Conservation (phyloP, 2,797 vertebrate species). For the Xenops minutus region DNA sequence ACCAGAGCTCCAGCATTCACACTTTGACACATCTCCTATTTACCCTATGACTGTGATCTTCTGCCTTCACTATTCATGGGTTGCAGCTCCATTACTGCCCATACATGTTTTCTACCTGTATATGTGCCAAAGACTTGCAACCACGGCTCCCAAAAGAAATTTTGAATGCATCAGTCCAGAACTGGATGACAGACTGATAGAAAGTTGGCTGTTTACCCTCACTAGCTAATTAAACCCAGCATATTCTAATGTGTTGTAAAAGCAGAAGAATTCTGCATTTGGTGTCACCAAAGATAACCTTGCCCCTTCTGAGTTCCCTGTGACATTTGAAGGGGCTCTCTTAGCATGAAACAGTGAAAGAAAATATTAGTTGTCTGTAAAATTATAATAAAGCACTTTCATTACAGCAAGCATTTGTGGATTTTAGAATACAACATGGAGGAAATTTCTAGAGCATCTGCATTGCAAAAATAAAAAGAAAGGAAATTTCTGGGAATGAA, state of each 20-base stretch:
- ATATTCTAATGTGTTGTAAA: background rate
- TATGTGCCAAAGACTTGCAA: background rate
- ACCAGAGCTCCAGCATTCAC: background rate
- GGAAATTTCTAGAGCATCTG: background rate
- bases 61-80: background rate
- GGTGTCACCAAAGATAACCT: background rate
- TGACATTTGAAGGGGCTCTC: accelerated
- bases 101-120: background rate
- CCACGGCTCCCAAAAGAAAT: background rate
- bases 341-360: background rate
- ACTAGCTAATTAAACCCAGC: background rate
- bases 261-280: background rate
- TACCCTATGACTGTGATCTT: background rate
- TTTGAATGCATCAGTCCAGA: background rate
- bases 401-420: background rate
- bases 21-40: background rate
- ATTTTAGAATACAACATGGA: background rate
- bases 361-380: background rate
- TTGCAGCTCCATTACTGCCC: background rate
- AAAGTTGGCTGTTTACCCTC: background rate
- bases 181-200: background rate
- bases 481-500: background rate
- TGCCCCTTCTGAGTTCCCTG: background rate
- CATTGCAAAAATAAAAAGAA: background rate
- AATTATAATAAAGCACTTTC: background rate